Percentiles rank a stretch among this genome's conserved stretches.
Conservation (phyloP, 64 coral and sea anemone species). For the Stichodactyla helianthus region DNA sequence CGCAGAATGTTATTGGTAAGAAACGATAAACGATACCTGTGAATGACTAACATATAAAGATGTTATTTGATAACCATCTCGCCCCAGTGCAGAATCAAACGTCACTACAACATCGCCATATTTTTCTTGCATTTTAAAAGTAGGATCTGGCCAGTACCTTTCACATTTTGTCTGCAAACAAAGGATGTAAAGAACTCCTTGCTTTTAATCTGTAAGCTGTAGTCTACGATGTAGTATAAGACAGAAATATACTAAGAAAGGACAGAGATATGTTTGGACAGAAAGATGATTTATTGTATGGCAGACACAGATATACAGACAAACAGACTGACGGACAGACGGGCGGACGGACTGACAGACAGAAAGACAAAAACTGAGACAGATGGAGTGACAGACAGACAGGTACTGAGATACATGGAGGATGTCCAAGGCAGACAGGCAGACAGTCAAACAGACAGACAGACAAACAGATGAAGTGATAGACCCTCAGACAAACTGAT, state of each 20-base stretch:
- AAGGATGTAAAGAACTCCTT: too few relatives aligned
- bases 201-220: too few relatives aligned
- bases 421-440: too few relatives aligned
- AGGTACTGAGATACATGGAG: too few relatives aligned
- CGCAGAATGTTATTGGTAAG: background rate
- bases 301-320: too few relatives aligned
- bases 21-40: constrained; percentile 37
- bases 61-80: constrained; percentile 95
- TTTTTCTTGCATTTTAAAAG: constrained; percentile 93
- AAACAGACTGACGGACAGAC: too few relatives aligned
- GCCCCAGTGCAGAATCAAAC: constrained; percentile 87
- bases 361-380: too few relatives aligned
- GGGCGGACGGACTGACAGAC: too few relatives aligned
- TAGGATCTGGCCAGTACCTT: constrained; percentile 91
- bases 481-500: background rate
- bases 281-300: too few relatives aligned
- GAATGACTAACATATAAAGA: constrained; percentile 85
- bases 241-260: too few relatives aligned
- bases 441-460: background rate
- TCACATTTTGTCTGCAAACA: constrained; percentile 84
- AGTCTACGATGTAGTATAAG: too few relatives aligned
- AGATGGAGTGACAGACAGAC: background rate
- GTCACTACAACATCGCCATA: constrained; percentile 94
- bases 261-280: too few relatives aligned
- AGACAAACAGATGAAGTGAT: background rate